phyloP scores from a whole-genome alignment of 2,888 invertebrate species.

The Erebia aethiops region DNA sequence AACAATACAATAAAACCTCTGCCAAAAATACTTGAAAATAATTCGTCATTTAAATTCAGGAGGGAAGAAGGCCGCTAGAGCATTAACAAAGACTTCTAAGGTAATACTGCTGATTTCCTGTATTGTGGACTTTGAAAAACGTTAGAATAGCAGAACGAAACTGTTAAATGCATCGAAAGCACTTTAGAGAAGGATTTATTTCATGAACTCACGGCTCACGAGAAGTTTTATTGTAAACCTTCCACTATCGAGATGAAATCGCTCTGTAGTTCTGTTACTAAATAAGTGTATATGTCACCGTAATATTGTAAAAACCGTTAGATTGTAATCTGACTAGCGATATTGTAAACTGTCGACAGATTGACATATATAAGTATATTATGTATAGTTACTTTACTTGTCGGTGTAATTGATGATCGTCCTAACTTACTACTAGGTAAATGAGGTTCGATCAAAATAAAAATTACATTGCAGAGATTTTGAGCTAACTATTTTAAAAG shows the following conservation, averaged over 20 bases:
- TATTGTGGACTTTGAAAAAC: conserved; percentile 65
- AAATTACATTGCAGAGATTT: no score
- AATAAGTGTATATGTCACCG: no score
- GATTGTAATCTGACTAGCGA: no score
- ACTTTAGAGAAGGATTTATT: conserved; percentile 62
- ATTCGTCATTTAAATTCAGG: conserved; percentile 82
- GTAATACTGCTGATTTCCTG: conserved; percentile 50
- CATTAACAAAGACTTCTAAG: conserved; percentile 74
- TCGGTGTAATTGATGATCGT: no score
- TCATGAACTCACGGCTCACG: conserved; percentile 44
- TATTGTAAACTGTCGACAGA: no score
- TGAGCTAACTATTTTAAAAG: no score
- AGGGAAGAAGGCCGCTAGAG: conserved; percentile 57
- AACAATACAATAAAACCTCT: conserved; percentile 83
- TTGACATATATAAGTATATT: no score
- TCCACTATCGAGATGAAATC: conserved; percentile 12
- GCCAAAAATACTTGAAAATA: conserved; percentile 81
- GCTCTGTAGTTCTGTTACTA: not conserved
- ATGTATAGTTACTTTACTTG: no score
- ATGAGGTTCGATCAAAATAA: no score
- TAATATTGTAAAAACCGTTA: no score
- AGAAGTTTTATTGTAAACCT: conserved; percentile 37
- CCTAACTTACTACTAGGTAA: no score
- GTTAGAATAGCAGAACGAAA: conserved; percentile 62
- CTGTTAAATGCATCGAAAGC: conserved; percentile 53